Base-by-base conservation (phyloP, 2,797 vertebrate species). In the Sebastolobus alascanus region DNA sequence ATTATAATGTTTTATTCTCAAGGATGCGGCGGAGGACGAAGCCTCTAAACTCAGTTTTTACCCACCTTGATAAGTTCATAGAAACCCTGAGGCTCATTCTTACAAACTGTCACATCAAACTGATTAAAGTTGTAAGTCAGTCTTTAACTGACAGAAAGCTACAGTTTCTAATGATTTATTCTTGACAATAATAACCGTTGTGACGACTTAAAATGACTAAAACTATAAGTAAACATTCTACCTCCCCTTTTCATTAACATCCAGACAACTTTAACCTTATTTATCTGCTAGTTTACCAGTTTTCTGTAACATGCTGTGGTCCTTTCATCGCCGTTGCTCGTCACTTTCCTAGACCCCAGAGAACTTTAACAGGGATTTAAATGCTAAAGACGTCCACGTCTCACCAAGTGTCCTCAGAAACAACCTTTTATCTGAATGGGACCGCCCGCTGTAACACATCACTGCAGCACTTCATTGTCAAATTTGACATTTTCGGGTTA, bases 401-500 rank as follows among this genome's bases (percentile, higher is more conserved):
- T 61, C 37, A 33, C 18, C 1, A 3, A n/a, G 27, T n/a, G 38
- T 31, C 33, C 72, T 13, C 46, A 33, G 22, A 43, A 37, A 60
- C 31, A 18, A 60, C 33, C 65, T 87, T 80, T 70, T 29, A 33
- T 77, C 40, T 85, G 54, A 79, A 80, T 5, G 71, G n/a, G 8
- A 63, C 9, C 77, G 20, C 65, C 66, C 77, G 76, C 76, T 58
- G 54, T 9, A 12, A 46, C 58, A 56, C 61, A 65, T 27, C 4
- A 58, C 61, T 68, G 50, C 52, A 33, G 35, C 54, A 12, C 31
- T 20, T 71, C 43, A 46, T 67, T 82, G 81, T 70, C 59, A 75
- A 13, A 74, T 71, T 13, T 82, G 79, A 86, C 85, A 84, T 83
- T 86, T 82, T 35, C 4, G 0, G 35, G 56, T 73, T 50, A 76